A percentile compares a stretch with the other conserved stretches of the same genome.
Conservation (phyloP, 2,113 vertebrate species). For the Campylorhamphus procurvoides region DNA sequence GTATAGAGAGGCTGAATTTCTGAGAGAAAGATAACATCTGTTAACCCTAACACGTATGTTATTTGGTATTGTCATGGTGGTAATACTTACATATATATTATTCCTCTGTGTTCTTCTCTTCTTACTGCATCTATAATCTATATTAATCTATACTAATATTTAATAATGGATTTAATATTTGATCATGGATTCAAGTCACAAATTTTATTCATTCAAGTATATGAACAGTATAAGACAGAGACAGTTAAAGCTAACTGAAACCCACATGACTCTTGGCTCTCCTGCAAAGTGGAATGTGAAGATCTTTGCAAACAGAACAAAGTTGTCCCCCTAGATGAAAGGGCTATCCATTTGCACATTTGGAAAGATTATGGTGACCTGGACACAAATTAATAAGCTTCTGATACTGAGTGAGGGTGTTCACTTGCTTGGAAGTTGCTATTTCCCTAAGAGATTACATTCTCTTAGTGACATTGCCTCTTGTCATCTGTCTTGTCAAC, state of each 20-base stretch:
- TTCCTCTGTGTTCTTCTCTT: not conserved
- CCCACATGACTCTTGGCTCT: not conserved
- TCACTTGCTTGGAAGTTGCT: not conserved
- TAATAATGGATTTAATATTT: not conserved
- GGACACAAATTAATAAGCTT: not conserved
- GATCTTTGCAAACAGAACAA: not conserved
- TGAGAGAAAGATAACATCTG: not conserved
- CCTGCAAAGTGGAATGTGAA: not conserved
- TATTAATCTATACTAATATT: not conserved
- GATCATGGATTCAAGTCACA: not conserved
- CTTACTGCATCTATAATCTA: not conserved
- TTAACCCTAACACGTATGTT: not conserved
- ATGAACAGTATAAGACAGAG: not conserved
- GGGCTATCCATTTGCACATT: accelerated
- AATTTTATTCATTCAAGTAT: not conserved
- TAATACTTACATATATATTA: not conserved
- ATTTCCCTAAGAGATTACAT: not conserved
- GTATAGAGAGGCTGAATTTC: not conserved
- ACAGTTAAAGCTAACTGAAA: not conserved
- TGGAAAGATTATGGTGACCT: not conserved
- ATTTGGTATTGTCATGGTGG: not conserved
- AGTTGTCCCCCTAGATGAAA: not conserved
- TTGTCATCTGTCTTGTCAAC: too few relatives aligned
- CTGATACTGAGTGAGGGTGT: not conserved
- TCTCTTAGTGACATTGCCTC: not conserved